Evolutionary conservation across 2,888 invertebrate genomes (phyloP).

Genomic region (Mimas tiliae): DNA sequence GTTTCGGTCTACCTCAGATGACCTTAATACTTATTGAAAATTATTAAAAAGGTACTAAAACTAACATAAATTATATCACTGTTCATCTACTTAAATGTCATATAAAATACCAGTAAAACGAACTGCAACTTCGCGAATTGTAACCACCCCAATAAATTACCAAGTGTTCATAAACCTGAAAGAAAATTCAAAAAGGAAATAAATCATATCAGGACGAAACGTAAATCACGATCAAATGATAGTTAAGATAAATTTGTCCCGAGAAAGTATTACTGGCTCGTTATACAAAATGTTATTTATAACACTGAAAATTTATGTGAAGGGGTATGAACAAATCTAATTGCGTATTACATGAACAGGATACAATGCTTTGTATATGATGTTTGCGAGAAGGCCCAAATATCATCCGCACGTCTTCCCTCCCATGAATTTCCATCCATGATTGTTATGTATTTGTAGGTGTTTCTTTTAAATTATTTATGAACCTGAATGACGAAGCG

Average conservation of each 20-base stretch:
- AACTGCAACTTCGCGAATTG: not conserved
- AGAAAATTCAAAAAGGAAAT: slow-evolving; percentile 17
- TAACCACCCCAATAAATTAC: slow-evolving; percentile 1
- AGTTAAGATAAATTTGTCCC: slow-evolving; percentile 21
- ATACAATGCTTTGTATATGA: too few species aligned
- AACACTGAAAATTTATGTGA: not conserved
- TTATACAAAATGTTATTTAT: slow-evolving; percentile 13
- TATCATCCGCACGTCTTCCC: too few species aligned
- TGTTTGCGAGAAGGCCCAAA: too few species aligned
- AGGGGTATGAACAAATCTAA: not conserved
- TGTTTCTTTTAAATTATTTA: too few species aligned
- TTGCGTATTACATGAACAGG: too few species aligned
- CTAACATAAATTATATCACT: too few species aligned
- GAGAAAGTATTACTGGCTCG: not conserved
- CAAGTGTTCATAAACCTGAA: slow-evolving; percentile 7
- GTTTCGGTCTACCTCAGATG: too few species aligned
- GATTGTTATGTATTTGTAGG: too few species aligned
- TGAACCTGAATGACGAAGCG: too few species aligned
- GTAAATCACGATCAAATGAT: slow-evolving; percentile 26
- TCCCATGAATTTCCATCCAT: too few species aligned
- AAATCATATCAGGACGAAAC: not conserved
- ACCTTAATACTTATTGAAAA: too few species aligned
- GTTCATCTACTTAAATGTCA: not conserved
- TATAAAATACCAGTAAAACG: not conserved
- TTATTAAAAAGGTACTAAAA: too few species aligned